These are phyloP conservation scores for rabbit (Oryctolagus cuniculus) DNA, from an alignment of 2,113 vertebrate genomes.

Conservation along the genomic window mOryCun1.1 NC_091453.1:37797501-37798000, in stretches of 20 bases:
- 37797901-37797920: too few species aligned
- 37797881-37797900: too few species aligned
- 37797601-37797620: conserved; percentile 39
- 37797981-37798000: too few species aligned
- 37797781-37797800: too few species aligned
- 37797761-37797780: too few species aligned
- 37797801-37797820: too few species aligned
- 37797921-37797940: too few species aligned
- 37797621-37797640: background rate
- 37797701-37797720: background rate
- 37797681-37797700: background rate
- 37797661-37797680: conserved; percentile 16
- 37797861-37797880: too few species aligned
- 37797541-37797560: conserved; percentile 17
- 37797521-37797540: background rate
- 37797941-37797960: too few species aligned
- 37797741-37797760: conserved; percentile 15
- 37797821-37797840: too few species aligned
- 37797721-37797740: background rate
- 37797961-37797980: too few species aligned
- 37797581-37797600: background rate
- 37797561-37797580: background rate
- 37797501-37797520: conserved; percentile 21
- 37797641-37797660: background rate
- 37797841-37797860: too few species aligned